These are phyloP conservation scores for Sturnira hondurensis DNA, from an alignment of 2,113 vertebrate genomes.

Conservation along the genomic window DNA sequence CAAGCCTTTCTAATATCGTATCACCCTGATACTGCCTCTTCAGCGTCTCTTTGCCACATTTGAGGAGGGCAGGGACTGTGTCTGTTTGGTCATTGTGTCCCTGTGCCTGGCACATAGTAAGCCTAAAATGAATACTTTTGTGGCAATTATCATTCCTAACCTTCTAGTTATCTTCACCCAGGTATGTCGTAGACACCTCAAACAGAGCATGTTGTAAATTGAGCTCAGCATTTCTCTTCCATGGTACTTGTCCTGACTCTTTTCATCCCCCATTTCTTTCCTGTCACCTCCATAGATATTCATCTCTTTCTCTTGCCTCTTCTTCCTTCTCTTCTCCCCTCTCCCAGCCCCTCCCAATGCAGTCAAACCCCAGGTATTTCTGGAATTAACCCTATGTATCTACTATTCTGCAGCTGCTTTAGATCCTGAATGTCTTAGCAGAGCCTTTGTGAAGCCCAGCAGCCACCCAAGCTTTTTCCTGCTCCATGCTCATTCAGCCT, in stretches of 20 bases:
- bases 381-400: background rate
- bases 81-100: background rate
- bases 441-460: background rate
- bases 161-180: background rate
- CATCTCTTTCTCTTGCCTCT: background rate
- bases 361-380: background rate
- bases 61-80: background rate
- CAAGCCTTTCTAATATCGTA: background rate
- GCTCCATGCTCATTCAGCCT: background rate
- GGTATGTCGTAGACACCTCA: background rate
- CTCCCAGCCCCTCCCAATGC: background rate
- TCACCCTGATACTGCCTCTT: background rate
- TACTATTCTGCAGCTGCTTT: background rate
- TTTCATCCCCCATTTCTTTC: background rate
- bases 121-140: background rate
- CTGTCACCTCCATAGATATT: background rate
- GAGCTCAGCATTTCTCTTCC: background rate
- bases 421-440: background rate
- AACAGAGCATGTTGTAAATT: background rate
- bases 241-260: background rate
- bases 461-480: background rate
- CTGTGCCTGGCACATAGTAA: background rate
- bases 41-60: background rate
- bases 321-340: background rate
- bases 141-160: background rate